phyloP scores from a whole-genome alignment of 2,888 invertebrate species.

The Sarcophaga rosellei region DNA sequence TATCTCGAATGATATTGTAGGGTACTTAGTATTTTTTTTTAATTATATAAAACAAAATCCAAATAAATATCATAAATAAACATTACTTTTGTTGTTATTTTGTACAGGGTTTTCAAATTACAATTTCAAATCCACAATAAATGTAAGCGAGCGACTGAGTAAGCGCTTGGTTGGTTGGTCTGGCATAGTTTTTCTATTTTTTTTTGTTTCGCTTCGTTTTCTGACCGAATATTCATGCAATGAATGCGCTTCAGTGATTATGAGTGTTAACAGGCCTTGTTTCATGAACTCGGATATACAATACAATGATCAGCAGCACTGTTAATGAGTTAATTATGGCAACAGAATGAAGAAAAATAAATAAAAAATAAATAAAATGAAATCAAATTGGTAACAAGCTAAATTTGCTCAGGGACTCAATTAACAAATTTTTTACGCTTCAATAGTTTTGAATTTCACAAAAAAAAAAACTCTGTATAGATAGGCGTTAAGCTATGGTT shows the following conservation, averaged over 20 bases:
- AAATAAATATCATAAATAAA: background rate
- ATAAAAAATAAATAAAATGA: too few relatives aligned
- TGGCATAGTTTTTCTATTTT: slow-evolving; percentile 38
- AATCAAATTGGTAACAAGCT: too few relatives aligned
- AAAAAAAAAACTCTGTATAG: background rate
- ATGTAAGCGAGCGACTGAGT: slow-evolving; percentile 28
- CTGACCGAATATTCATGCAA: slow-evolving; percentile 15
- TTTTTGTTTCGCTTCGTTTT: background rate
- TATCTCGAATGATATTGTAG: too few relatives aligned
- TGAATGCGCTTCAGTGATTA: slow-evolving; percentile 60
- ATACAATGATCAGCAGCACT: slow-evolving; percentile 2
- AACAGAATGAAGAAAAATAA: too few relatives aligned
- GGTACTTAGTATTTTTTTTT: too few relatives aligned
- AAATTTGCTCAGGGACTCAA: too few relatives aligned
- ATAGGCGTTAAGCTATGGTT: background rate
- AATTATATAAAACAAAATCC: too few relatives aligned
- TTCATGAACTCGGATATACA: slow-evolving; percentile 55
- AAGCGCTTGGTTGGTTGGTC: slow-evolving; percentile 24
- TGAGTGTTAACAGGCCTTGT: slow-evolving; percentile 58
- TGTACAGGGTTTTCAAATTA: slow-evolving; percentile 50
- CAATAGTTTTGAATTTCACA: background rate
- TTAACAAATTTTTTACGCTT: too few relatives aligned
- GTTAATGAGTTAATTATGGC: too few relatives aligned
- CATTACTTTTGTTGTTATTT: slow-evolving; percentile 8
- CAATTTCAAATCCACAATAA: slow-evolving; percentile 28